Percentiles rank a stretch among this genome's conserved stretches.
Evolutionary conservation across 2,797 vertebrate genomes (phyloP).

Genomic region (Bryconaethiops microstoma): DNA sequence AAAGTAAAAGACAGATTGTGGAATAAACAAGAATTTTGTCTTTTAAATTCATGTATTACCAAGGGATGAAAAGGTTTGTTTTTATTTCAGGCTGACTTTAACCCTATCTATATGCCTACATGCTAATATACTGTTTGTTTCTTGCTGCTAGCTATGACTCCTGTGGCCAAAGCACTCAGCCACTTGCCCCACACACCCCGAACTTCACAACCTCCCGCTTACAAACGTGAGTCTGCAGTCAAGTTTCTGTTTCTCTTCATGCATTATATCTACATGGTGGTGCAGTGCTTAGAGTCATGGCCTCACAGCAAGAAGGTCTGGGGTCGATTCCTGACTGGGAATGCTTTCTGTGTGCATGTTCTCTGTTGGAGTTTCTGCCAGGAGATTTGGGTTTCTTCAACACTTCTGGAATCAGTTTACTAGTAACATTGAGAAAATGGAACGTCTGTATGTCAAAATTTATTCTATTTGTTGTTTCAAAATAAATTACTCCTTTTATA

Average conservation of each 20-base stretch:
- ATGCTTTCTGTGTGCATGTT: too few species aligned
- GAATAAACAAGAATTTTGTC: neutral
- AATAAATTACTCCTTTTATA: neutral
- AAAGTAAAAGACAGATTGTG: neutral
- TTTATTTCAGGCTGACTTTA: neutral
- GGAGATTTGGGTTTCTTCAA: too few species aligned
- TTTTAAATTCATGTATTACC: too few species aligned
- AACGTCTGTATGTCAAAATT: neutral
- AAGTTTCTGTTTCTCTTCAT: neutral
- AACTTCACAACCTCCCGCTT: conserved; percentile 41
- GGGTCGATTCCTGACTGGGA: too few species aligned
- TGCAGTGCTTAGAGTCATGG: too few species aligned
- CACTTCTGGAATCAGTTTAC: neutral
- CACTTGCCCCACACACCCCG: conserved; percentile 30
- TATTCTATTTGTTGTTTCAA: neutral
- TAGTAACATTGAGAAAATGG: neutral
- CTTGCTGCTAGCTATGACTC: conserved; percentile 29
- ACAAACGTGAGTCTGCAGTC: conserved; percentile 41
- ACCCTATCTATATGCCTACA: neutral
- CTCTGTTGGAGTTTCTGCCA: too few species aligned
- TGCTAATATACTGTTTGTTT: neutral
- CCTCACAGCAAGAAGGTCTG: too few species aligned
- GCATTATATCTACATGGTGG: too few species aligned
- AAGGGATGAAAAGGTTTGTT: neutral
- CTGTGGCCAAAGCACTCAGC: conserved; percentile 30